Evolutionary conservation across 2,113 vertebrate genomes (phyloP), one percentile per base, ranked within the genome.

Genomic region (Oenanthe oenanthe): DNA sequence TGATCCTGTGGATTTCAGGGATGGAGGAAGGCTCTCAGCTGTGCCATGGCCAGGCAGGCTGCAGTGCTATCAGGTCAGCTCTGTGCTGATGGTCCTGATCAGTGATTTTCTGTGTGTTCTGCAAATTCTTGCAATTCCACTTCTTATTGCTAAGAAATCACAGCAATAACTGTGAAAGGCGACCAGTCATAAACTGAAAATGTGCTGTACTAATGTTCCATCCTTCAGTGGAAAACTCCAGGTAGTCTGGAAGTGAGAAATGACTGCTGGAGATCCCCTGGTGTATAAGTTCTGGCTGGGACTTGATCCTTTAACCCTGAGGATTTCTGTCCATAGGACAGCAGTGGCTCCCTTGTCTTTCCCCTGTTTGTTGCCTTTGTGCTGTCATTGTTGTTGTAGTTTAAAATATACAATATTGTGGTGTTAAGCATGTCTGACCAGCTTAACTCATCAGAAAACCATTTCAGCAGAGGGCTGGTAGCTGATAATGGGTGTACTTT

Each of bases 61-160:
- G 70, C 42, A n/a, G 48, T 9, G 42, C 8, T 11, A 4, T 50
- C 68, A 11, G 60, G 40, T 29, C 62, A 95, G 58, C 86, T 72
- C 63, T 71, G 73, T 83, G 83, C 40, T 75, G 51, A 60, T 81
- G 65, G 57, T 42, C 61, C 34, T 75, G 70, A 72, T 65, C 71
- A 13, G 54, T 31, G 68, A 80, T 94, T 77, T 93, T 45, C 58
- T 85, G 67, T 71, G 36, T 68, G 71, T 86, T 84, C 85, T 92
- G 95, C 88, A 70, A 62, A 94, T 96, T 94, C 91, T 76, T 94
- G 88, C 51, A 83, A 71, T 94, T 93, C 82, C 94, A n/a, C 76
- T 66, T 63, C 22, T 95, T 80, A 90, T 83, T 93, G 75, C 79
- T 29, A 13, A 60, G 79, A 90, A 75, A 83, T 94, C 71, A 20